Evolutionary conservation across 2,888 invertebrate genomes (phyloP).

Genomic region (Agriopis leucophaearia): DNA sequence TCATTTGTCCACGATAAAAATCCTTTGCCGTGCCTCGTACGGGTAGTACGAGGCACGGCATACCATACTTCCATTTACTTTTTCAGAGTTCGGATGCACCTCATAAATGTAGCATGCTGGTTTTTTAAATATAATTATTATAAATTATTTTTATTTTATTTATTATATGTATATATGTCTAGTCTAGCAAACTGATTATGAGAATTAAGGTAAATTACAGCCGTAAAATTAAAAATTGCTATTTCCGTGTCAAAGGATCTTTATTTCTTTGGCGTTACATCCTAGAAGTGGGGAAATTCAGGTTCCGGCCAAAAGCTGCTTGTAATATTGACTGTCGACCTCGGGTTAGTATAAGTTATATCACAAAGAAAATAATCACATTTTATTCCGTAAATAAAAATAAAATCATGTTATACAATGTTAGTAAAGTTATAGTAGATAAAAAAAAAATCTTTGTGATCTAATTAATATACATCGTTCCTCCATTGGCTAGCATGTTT

Average conservation of each 20-base stretch:
- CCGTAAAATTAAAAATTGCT: constrained; percentile 29
- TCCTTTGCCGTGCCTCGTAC: too few species aligned
- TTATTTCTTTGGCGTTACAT: constrained; percentile 77
- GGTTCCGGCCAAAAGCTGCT: constrained; percentile 32
- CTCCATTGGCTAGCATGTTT: background rate
- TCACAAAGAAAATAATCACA: constrained; percentile 53
- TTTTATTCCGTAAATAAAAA: constrained; percentile 30
- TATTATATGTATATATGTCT: too few species aligned
- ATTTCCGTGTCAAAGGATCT: constrained; percentile 62
- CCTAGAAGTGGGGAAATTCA: constrained; percentile 39
- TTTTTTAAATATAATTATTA: too few species aligned
- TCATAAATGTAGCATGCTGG: too few species aligned
- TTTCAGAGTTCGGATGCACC: too few species aligned
- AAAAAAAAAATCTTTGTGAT: constrained; percentile 5
- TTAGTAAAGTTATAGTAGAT: constrained; percentile 23
- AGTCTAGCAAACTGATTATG: too few species aligned
- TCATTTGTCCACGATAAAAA: too few species aligned
- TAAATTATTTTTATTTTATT: too few species aligned
- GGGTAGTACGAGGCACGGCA: too few species aligned
- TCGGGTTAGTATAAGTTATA: constrained; percentile 40
- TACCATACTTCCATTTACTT: too few species aligned
- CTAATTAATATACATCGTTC: background rate
- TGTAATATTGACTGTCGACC: constrained; percentile 17
- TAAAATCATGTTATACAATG: constrained; percentile 20
- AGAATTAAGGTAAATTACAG: background rate